Evolutionary conservation across 2,888 invertebrate genomes (phyloP), one percentile per base, ranked within the genome.

Genomic region (Ormyrus labotus): DNA sequence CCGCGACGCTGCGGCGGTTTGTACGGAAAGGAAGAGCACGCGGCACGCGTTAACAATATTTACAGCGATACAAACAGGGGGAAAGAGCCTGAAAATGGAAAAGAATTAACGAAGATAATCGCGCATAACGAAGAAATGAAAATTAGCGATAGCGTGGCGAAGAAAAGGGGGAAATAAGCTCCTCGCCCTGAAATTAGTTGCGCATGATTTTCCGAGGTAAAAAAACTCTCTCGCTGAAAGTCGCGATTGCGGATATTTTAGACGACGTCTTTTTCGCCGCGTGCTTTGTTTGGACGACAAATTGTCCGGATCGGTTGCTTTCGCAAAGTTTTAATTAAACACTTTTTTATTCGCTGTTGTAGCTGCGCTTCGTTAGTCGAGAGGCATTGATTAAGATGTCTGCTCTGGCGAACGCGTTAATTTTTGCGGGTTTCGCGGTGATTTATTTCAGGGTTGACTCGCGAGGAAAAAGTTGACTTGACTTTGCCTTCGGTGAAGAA

Each of bases 301-400:
- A 57, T 65, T 65, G 48, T 55, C 13, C 65, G 13, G 48, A 65
- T 64, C 57, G 55, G 48, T 73, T 19, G 48, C 65, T 11, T 55
- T 34, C 19, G 50, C 65, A 11, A 65, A 78, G 53, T 72, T 78
- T 78, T 78, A 78, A 78, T 78, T 78, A 67, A 78, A 72, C 61
- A 55, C 47, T 64, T 65, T 64, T 69, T 19, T 9, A 6, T 6
- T 7, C 19, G 5, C 51, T 61, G n/a, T 8, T 19, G 19, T 2
- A 8, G 5, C 13, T 8, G 19, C 13, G 45, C 8, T 45, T 60
- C 53, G 63, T 72, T 64, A 55, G 55, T 11, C 50, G 6, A 10
- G 11, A n/a, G 11, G 13, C 58, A 70, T 70, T 70, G 57, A 70
- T 73, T 73, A 63, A 63, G 64, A 53, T 64, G 19, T 19, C 19